Evolutionary conservation across 1,140 invertebrate species (phyloP).

Genomic region (Lepidostoma basale): DNA sequence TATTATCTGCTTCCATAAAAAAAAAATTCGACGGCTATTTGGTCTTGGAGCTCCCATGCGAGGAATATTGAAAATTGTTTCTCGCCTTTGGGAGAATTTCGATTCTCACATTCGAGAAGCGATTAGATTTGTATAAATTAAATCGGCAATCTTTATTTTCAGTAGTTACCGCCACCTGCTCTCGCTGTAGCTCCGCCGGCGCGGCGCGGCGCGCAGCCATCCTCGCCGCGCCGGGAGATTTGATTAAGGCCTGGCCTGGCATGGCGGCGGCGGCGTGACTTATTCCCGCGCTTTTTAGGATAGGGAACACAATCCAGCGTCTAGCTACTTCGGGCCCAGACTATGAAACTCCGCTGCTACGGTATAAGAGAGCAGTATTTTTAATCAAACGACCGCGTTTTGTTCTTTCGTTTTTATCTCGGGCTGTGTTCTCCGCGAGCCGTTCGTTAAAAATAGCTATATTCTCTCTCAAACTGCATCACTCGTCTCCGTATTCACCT

Average conservation of each 20-base stretch:
- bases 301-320: neutral
- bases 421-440: neutral
- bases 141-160: neutral
- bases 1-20: too few relatives aligned
- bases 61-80: too few relatives aligned
- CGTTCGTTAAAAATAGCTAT: neutral
- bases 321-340: neutral
- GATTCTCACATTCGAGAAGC: neutral
- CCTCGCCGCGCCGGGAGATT: neutral
- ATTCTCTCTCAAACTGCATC: slow-evolving; percentile 3
- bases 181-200: neutral
- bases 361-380: slow-evolving; percentile 16
- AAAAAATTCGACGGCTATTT: too few relatives aligned
- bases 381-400: slow-evolving; percentile 13
- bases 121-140: neutral
- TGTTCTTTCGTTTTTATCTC: neutral
- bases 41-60: too few relatives aligned
- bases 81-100: too few relatives aligned
- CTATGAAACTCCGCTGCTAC: neutral
- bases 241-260: neutral
- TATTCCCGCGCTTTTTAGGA: neutral
- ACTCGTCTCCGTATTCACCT: too few relatives aligned
- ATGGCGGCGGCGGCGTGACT: too few relatives aligned
- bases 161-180: neutral
- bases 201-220: neutral